These are phyloP conservation scores for Galeopterus variegatus DNA, from an alignment of 2,113 vertebrate species.

Conservation along the genomic window DNA sequence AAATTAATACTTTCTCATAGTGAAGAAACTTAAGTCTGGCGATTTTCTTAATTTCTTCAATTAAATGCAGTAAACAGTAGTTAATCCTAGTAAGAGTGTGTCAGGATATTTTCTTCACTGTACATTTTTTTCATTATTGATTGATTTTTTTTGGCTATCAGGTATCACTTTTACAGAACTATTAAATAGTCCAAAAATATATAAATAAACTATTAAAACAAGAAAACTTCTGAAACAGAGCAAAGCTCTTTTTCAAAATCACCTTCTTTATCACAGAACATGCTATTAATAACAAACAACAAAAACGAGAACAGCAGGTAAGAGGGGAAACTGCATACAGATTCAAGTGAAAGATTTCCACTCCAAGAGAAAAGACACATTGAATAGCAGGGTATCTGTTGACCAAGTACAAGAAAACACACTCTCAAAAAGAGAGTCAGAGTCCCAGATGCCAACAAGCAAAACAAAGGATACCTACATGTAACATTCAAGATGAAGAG, in stretches of 20 bases:
- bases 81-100: not conserved
- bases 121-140: slow-evolving; percentile 1
- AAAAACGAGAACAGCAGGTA: not conserved
- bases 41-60: slow-evolving; percentile 50
- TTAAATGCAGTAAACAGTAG: not conserved
- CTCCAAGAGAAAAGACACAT: not conserved
- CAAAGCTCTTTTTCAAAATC: slow-evolving; percentile 1
- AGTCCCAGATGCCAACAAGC: not conserved
- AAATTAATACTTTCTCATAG: not conserved
- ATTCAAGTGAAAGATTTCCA: not conserved
- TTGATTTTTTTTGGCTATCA: not conserved
- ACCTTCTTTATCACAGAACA: not conserved
- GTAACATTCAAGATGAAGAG: not conserved
- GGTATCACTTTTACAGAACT: not conserved
- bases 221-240: not conserved
- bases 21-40: not conserved
- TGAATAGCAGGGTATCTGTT: not conserved
- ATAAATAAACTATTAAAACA: slow-evolving; percentile 32
- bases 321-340: not conserved
- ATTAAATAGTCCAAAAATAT: not conserved
- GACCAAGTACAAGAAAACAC: not conserved
- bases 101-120: not conserved
- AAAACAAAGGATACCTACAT: not conserved
- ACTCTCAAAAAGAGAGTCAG: not conserved
- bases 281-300: slow-evolving; percentile 13